Evolutionary conservation across 2,797 vertebrate species (phyloP), one percentile per base, ranked within the genome.

Genomic region (Anisognathus igniventris): DNA sequence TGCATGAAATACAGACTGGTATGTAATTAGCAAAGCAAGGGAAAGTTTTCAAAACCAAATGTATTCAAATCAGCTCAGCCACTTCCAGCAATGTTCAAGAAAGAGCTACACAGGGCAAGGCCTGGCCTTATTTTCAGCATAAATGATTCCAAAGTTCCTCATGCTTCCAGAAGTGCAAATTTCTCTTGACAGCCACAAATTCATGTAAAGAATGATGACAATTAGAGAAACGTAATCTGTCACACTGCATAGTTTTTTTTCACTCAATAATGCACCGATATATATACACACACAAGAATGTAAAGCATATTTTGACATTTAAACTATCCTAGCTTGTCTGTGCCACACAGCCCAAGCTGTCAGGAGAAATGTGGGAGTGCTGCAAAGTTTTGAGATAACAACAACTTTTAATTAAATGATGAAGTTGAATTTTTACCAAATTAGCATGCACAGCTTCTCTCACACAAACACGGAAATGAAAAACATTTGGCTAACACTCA

Each of bases 251-350:
- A 62, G 39, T 67, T 81, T 65, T 92, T 90, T 79, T 88, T 87
- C 88, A 92, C n/a, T 90, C 67, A 82, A 84, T 95, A 91, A 93
- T 74, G 33, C n/a, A 1, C 40, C 21, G 51, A 90, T 56, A 95
- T 83, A 94, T 80, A 94, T 66, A 93, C 4, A 95, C n/a, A 87
- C 35, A 83, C 17, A 81, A 81, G 48, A 95, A 95, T 56, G 83
- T 84, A 92, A 94, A 94, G 88, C 71, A 19, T 95, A 94, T 90
- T 94, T 79, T 95, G 94, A 93, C 93, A 91, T 90, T 96, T 96
- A 84, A 90, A 93, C 74, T 67, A 92, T 64, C 50, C 74, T 86
- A 91, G 72, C 24, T 90, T 95, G 56, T 42, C 90, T 90, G 83
- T 72, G 77, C 68, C 60, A 88, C 57, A 62, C n/a, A 94, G 60